These are phyloP conservation scores for Hippoglossus hippoglossus DNA, from an alignment of 2,797 vertebrate genomes.

Conservation along the genomic window DNA sequence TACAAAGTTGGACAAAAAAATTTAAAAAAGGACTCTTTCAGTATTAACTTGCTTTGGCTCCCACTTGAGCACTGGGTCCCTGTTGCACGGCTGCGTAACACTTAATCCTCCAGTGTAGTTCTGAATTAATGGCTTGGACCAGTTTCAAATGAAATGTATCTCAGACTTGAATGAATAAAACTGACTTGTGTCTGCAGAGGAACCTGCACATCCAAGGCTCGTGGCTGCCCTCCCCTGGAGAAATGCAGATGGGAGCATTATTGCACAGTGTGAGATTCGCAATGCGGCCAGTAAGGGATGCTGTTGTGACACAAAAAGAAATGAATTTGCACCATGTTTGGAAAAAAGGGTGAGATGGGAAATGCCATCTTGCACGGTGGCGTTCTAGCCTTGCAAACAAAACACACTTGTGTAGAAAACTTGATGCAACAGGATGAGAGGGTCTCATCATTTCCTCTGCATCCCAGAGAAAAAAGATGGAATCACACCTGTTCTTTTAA, in stretches of 20 bases:
- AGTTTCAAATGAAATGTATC: constrained; percentile 47
- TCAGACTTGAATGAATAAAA: constrained; percentile 48
- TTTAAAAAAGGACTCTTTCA: background rate
- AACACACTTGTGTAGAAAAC: constrained; percentile 41
- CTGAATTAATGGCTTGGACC: constrained; percentile 51
- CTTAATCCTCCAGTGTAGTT: constrained; percentile 37
- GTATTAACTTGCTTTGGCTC: constrained; percentile 2
- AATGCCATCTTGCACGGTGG: constrained; percentile 16
- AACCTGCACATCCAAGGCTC: constrained; percentile 63
- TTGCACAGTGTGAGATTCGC: background rate
- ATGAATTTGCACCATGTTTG: background rate
- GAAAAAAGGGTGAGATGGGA: background rate
- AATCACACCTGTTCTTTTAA: constrained; percentile 50
- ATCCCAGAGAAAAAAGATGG: constrained; percentile 38
- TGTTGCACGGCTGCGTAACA: constrained; percentile 11
- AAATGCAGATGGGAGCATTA: constrained; percentile 37
- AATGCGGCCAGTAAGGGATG: constrained; percentile 62
- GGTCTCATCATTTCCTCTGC: constrained; percentile 30
- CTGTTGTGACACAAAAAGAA: constrained; percentile 55
- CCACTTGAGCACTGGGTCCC: background rate
- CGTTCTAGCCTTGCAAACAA: constrained; percentile 16
- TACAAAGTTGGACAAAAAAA: constrained; percentile 10
- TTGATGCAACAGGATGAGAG: constrained; percentile 32
- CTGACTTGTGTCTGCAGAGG: constrained; percentile 13
- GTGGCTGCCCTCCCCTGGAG: constrained; percentile 80